Evolutionary conservation across 2,113 vertebrate species (phyloP), one percentile per base, ranked within the genome.

Genomic region (Polypterus bichir): DNA sequence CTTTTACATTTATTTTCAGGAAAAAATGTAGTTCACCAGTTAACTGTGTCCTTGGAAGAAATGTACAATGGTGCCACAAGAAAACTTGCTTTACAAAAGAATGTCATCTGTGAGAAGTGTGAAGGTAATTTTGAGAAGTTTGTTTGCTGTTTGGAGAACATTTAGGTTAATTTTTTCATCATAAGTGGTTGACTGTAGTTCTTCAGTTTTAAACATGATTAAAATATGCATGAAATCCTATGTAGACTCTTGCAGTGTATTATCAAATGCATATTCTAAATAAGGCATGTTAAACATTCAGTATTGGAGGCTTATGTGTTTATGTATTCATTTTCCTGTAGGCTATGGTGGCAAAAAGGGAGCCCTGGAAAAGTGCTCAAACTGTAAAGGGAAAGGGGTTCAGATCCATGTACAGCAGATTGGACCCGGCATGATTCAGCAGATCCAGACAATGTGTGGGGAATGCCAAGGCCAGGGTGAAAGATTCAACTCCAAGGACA

Each of bases 351-450:
- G 95, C 46, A 99, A 97, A 70, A 93, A 91, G 75, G 95, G 93
- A 3, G 68, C 91, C 0, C 47, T 94, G 66, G 91, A 97, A 67
- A 97, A 94, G 73, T 99, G 96, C 51, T 82, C 89, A 0, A 73
- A 69, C 4, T 99, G 96, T 76, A 97, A 96, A 83, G 95, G 96
- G 62, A 87, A 88, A 65, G 95, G 96, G 1, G 83, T 97, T 63
- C 91, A 96, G 77, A 68, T 97, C 44, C 79, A 86, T 51, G 86
- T 98, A 11, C 93, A 97, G 69, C 95, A 98, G 81, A 87, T 99
- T 1, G 94, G 92, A 44, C 96, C 92, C 1, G 95, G 96, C 59
- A 93, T 98, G 93, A 91, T 98, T 53, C 95, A 99, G 73, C 95
- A 97, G 81, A 93, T 91, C 61, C 94, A 97, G 57, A 93, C 91